Percentiles rank a stretch among this genome's conserved stretches.
phyloP scores from a whole-genome alignment of 1,140 invertebrate species.

The Calliphora vicina region DNA sequence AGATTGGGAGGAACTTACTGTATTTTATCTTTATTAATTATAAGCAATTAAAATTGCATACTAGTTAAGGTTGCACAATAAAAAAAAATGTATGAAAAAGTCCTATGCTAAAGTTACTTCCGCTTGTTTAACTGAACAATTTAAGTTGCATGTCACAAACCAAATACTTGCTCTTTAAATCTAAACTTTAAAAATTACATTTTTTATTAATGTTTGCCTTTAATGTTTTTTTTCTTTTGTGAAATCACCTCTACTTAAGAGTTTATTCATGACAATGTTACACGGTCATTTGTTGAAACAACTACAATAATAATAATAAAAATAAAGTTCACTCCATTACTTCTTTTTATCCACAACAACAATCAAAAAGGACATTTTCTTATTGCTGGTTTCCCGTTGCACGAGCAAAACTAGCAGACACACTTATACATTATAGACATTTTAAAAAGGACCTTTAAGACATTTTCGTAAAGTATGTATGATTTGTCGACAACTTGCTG shows the following conservation, averaged over 20 bases:
- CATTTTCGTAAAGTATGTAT: slow-evolving; percentile 18
- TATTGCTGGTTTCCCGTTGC: slow-evolving; percentile 25
- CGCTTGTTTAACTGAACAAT: too few relatives aligned
- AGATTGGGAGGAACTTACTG: too few relatives aligned
- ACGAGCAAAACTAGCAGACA: not conserved
- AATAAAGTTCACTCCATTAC: slow-evolving; percentile 40
- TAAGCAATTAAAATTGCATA: too few relatives aligned
- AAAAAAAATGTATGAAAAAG: too few relatives aligned
- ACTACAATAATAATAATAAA: slow-evolving; percentile 36
- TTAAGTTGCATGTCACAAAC: too few relatives aligned
- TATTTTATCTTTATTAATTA: too few relatives aligned
- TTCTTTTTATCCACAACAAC: not conserved
- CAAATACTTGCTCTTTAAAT: too few relatives aligned
- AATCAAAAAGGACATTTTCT: slow-evolving; percentile 24
- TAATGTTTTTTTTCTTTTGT: not conserved
- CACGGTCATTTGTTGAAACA: not conserved
- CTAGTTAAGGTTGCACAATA: too few relatives aligned
- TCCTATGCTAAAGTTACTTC: too few relatives aligned
- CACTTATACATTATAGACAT: not conserved
- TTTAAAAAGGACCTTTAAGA: not conserved
- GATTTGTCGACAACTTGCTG: slow-evolving; percentile 32
- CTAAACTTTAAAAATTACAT: too few relatives aligned
- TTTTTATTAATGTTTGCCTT: too few relatives aligned
- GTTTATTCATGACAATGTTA: slow-evolving; percentile 11
- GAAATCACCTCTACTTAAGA: not conserved